Conservation (phyloP, 2,888 invertebrate genomes). For the Lepidocyrtinus sp. region DNA sequence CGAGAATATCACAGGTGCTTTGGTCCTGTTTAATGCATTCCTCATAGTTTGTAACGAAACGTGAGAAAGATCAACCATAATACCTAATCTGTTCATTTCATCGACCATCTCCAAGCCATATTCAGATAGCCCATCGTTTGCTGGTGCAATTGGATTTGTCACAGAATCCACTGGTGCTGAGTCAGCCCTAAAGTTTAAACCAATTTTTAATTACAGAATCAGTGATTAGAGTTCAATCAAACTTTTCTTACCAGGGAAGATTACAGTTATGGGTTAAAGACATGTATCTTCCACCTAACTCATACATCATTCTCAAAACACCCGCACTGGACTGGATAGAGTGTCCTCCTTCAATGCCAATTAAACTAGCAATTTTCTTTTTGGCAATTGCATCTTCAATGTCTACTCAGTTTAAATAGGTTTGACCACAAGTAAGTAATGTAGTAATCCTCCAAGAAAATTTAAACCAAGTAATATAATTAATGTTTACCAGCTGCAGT, state of each 20-base stretch:
- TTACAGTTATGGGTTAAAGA: constrained; percentile 94
- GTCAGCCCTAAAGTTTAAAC: constrained; percentile 58
- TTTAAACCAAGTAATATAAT: neutral
- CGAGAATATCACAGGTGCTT: constrained; percentile 73
- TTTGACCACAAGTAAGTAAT: neutral
- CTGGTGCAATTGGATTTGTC: constrained; percentile 42
- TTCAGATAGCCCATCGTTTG: constrained; percentile 59
- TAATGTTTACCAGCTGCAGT: constrained; percentile 73
- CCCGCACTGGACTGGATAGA: constrained; percentile 91
- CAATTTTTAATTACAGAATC: neutral
- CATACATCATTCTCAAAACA: constrained; percentile 89
- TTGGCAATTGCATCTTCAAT: constrained; percentile 74
- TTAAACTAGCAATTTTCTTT: constrained; percentile 76
- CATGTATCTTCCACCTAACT: constrained; percentile 81
- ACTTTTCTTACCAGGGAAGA: constrained; percentile 84
- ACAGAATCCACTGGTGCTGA: constrained; percentile 60
- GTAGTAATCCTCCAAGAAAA: neutral
- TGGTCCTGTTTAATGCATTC: constrained; percentile 76
- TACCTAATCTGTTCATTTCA: constrained; percentile 81
- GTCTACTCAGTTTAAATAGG: constrained; percentile 71
- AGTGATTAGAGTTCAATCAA: neutral
- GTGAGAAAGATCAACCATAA: constrained; percentile 80
- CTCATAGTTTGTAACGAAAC: constrained; percentile 77
- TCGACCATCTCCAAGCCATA: constrained; percentile 65
- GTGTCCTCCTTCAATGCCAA: constrained; percentile 93